Conservation (phyloP, 1,140 invertebrate genomes). For the Paramacrobiotus metropolitanus region DNA sequence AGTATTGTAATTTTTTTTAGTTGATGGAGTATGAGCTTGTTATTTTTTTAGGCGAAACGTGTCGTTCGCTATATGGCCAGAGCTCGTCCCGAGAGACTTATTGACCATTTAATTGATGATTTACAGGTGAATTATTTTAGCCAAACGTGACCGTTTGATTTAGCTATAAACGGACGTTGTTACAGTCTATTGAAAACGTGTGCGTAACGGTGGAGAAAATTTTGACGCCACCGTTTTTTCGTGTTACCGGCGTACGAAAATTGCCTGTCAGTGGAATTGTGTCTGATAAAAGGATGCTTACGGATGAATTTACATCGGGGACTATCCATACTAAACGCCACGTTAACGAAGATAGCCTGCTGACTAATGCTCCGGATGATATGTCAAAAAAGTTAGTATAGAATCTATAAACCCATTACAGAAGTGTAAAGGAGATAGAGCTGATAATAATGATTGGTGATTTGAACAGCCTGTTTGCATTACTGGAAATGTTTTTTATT, state of each 20-base stretch:
- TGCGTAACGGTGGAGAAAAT: conserved; percentile 83
- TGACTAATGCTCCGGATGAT: too few species aligned
- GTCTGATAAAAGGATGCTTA: not conserved
- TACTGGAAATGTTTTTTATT: not conserved
- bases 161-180: too few species aligned
- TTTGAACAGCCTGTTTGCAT: not conserved
- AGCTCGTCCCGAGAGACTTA: conserved; percentile 59
- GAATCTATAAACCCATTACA: too few species aligned
- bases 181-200: conserved; percentile 80
- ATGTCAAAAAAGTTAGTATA: too few species aligned
- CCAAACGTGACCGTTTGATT: too few species aligned
- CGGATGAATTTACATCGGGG: conserved; percentile 30
- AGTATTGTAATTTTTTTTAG: conserved; percentile 27
- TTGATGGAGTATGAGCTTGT: conserved; percentile 1
- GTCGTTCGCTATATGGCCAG: conserved; percentile 74
- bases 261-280: conserved; percentile 9
- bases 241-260: conserved; percentile 41
- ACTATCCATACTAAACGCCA: conserved; percentile 88
- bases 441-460: too few species aligned
- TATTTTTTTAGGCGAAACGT: conserved; percentile 43
- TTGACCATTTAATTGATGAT: conserved; percentile 91
- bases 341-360: too few species aligned
- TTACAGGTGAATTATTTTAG: too few species aligned
- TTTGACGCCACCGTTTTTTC: conserved; percentile 88
- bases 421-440: too few species aligned